Evolutionary conservation across 2,888 invertebrate species (phyloP).

Genomic region (Spilosoma lubricipeda): DNA sequence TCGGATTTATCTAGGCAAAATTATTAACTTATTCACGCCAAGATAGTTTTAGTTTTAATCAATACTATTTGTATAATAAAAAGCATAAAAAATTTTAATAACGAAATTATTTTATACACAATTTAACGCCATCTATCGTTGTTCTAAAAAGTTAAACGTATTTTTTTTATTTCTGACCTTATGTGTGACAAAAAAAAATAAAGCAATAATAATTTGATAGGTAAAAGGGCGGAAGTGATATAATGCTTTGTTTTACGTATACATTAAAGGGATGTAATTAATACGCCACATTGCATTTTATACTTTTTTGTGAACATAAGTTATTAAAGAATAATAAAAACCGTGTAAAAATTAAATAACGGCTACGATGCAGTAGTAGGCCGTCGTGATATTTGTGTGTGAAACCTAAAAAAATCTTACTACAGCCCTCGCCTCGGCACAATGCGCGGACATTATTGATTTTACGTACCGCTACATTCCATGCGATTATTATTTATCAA

Average conservation of each 20-base stretch:
- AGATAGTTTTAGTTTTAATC: not conserved
- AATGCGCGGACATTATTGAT: conserved; percentile 81
- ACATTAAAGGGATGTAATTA: not conserved
- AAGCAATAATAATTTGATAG: conserved; percentile 33
- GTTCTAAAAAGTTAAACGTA: conserved; percentile 13
- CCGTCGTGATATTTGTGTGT: conserved; percentile 34
- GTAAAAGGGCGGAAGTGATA: conserved; percentile 57
- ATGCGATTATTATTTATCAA: conserved; percentile 65
- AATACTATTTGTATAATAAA: not conserved
- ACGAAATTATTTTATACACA: no score
- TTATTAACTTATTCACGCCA: not conserved
- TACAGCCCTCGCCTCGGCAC: conserved; percentile 48
- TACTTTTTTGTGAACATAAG: not conserved
- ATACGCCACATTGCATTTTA: conserved; percentile 1
- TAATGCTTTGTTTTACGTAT: conserved; percentile 29
- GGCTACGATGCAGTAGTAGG: conserved; percentile 28
- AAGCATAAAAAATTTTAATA: not conserved
- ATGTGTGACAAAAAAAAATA: not conserved
- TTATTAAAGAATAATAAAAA: not conserved
- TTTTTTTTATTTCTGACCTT: conserved; percentile 3
- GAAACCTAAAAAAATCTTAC: conserved; percentile 47
- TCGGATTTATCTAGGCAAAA: not conserved
- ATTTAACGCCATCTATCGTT: conserved; percentile 41
- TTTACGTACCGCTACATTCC: conserved; percentile 68
- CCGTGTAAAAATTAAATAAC: not conserved